Percentiles rank a stretch among this genome's conserved stretches.
Evolutionary conservation across 2,888 invertebrate species (phyloP).

Genomic region (Nomada lathburiana): DNA sequence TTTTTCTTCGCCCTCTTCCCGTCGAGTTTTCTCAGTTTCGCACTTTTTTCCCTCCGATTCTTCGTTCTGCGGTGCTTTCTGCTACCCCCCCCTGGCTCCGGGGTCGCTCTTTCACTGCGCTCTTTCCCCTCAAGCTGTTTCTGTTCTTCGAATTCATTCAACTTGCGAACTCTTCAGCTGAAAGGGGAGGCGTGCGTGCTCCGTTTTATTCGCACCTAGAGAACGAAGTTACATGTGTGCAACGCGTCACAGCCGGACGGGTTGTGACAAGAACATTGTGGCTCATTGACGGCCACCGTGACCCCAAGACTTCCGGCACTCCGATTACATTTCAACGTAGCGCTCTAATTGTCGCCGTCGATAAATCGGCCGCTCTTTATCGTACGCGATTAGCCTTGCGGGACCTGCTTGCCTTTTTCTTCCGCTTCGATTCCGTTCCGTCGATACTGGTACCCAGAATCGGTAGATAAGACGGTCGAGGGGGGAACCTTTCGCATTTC

Average conservation of each 20-base stretch:
- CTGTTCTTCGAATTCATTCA: constrained; percentile 18
- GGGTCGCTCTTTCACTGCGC: neutral
- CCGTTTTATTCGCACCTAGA: neutral
- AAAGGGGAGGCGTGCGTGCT: neutral
- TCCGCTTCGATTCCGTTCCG: constrained; percentile 1
- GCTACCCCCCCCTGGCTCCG: no score
- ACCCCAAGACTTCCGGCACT: constrained; percentile 60
- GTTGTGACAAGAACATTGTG: constrained; percentile 49
- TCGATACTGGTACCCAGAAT: constrained; percentile 40
- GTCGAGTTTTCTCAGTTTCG: neutral
- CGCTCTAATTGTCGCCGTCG: constrained; percentile 34
- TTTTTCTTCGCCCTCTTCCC: neutral
- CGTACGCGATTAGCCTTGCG: constrained; percentile 36
- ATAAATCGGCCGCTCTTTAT: constrained; percentile 38
- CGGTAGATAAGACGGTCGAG: constrained; percentile 31
- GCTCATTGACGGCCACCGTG: constrained; percentile 14
- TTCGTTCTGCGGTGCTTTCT: neutral
- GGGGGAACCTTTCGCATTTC: neutral
- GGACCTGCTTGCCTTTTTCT: constrained; percentile 13
- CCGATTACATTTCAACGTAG: constrained; percentile 60
- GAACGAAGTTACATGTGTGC: neutral
- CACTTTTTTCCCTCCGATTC: neutral
- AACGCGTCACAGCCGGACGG: neutral
- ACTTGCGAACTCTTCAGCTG: neutral
- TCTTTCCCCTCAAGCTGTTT: neutral